Conservation (phyloP, 2,888 invertebrate species). For the Leucoma salicis region DNA sequence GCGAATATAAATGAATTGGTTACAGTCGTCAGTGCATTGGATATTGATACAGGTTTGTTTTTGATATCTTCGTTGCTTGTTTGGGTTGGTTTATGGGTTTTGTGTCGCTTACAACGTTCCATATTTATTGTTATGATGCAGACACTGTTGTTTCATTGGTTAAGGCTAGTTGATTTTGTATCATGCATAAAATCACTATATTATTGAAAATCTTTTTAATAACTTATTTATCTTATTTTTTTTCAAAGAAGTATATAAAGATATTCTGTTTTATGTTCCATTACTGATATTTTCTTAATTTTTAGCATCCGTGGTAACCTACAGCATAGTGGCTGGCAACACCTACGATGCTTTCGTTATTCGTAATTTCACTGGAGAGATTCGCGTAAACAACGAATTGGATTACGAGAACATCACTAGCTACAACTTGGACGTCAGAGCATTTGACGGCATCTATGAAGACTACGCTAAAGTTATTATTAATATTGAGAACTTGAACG, state of each 20-base stretch:
- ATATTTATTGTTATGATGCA: too few relatives aligned
- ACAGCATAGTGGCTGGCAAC: constrained; percentile 94
- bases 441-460: constrained; percentile 91
- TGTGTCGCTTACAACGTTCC: too few relatives aligned
- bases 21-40: constrained; percentile 93
- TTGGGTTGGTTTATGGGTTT: too few relatives aligned
- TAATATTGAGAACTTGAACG: constrained; percentile 94
- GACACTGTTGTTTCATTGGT: too few relatives aligned
- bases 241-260: too few relatives aligned
- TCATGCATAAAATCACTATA: too few relatives aligned
- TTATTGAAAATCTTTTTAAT: too few relatives aligned
- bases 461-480: constrained; percentile 93
- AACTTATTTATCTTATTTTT: too few relatives aligned
- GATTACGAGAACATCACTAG: constrained; percentile 94
- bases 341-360: constrained; percentile 93
- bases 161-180: too few relatives aligned
- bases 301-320: constrained; percentile 90
- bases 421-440: constrained; percentile 91
- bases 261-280: too few relatives aligned
- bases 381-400: constrained; percentile 88
- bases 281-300: constrained; percentile 11
- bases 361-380: constrained; percentile 91
- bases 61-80: neutral
- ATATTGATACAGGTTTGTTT: constrained; percentile 88
- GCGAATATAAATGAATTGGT: constrained; percentile 91